Evolutionary conservation across 2,888 invertebrate genomes (phyloP).

Genomic region (Apeira syringaria): DNA sequence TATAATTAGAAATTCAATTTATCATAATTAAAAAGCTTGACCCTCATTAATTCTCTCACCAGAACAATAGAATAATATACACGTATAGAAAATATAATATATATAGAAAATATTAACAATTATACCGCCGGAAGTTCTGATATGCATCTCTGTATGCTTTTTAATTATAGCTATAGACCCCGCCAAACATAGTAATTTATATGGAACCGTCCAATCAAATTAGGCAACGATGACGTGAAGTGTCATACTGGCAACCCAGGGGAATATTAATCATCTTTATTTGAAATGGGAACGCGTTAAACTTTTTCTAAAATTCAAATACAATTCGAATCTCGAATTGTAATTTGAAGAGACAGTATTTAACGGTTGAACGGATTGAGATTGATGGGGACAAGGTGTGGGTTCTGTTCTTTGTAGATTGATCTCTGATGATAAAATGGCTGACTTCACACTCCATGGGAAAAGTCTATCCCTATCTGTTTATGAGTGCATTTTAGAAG

Average conservation of each 20-base stretch:
- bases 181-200: slow-evolving; percentile 52
- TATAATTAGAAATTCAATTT: slow-evolving; percentile 20
- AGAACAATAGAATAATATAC: slow-evolving; percentile 36
- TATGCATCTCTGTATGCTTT: slow-evolving; percentile 34
- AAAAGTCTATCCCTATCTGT: neutral
- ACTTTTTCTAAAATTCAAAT: slow-evolving; percentile 20
- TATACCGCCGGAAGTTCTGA: slow-evolving; percentile 33
- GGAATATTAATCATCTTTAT: slow-evolving; percentile 68
- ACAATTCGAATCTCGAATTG: slow-evolving; percentile 15
- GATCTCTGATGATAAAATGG: slow-evolving; percentile 28
- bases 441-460: slow-evolving; percentile 18
- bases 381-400: slow-evolving; percentile 31
- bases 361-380: slow-evolving; percentile 28
- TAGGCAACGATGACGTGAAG: slow-evolving; percentile 67
- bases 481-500: too few relatives aligned
- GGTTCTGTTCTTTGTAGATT: slow-evolving; percentile 27
- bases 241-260: slow-evolving; percentile 36
- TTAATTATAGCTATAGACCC: slow-evolving; percentile 36
- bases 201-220: slow-evolving; percentile 78
- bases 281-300: slow-evolving; percentile 38
- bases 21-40: slow-evolving; percentile 27
- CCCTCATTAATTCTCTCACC: slow-evolving; percentile 25
- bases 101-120: slow-evolving; percentile 39
- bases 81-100: too few relatives aligned
- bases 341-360: slow-evolving; percentile 31